Conservation (phyloP, 2,113 vertebrate genomes). For the Hemichromis elongatus region DNA sequence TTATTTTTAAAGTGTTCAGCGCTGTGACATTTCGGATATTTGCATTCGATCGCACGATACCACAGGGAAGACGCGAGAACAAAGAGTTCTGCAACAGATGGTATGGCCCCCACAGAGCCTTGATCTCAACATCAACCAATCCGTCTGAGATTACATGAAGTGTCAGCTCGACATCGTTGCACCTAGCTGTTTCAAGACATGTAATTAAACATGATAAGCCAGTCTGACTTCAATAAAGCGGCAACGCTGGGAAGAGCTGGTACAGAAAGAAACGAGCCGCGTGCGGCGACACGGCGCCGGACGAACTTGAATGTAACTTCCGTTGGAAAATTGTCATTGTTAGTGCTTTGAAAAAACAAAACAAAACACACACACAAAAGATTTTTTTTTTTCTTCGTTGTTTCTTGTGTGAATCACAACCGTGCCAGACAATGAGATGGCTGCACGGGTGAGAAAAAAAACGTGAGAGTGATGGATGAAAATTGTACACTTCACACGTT, state of each 20-base stretch:
- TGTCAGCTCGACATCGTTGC: not conserved
- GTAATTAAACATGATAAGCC: not conserved
- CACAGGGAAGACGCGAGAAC: not conserved
- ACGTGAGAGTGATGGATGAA: not conserved
- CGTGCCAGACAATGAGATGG: not conserved
- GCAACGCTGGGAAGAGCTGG: not conserved
- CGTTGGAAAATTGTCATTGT: not conserved
- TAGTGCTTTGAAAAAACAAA: not conserved
- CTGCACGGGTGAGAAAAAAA: not conserved
- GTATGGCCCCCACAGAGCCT: not conserved
- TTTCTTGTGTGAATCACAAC: not conserved
- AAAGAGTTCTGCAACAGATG: constrained; percentile 16
- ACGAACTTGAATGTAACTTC: not conserved
- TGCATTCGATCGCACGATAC: not conserved
- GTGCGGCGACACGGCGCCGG: not conserved
- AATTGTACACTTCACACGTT: not conserved
- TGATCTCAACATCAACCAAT: constrained; percentile 2
- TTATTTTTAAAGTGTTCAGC: not conserved
- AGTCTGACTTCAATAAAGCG: not conserved
- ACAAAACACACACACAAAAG: not conserved
- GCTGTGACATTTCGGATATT: not conserved
- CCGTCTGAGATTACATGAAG: not conserved
- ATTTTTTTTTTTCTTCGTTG: not conserved
- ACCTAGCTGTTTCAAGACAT: not conserved
- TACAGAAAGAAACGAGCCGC: not conserved